A percentile compares a stretch with the other conserved stretches of the same genome.
Conservation (phyloP, 2,797 vertebrate genomes). For the Prunella strophiata region DNA sequence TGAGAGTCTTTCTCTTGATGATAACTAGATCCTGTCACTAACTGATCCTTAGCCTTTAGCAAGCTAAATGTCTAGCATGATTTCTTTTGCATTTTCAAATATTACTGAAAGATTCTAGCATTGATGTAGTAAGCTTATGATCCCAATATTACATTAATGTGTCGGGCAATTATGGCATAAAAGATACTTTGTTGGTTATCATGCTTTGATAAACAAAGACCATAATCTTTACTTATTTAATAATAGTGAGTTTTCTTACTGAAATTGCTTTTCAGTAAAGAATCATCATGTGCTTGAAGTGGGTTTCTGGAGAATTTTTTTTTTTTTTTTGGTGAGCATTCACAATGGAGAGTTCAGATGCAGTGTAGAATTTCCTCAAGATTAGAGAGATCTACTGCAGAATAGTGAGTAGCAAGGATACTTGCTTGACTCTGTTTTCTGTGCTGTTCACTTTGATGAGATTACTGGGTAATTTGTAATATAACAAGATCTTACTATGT, state of each 20-base stretch:
- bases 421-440: neutral
- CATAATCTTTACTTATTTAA: neutral
- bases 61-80: neutral
- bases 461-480: neutral
- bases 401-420: neutral
- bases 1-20: neutral
- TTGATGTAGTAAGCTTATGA: neutral
- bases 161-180: neutral
- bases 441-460: neutral
- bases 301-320: neutral
- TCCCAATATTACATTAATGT: neutral
- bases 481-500: neutral
- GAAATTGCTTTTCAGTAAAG: neutral
- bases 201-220: neutral
- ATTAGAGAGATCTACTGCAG: neutral
- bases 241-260: neutral
- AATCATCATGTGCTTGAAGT: neutral
- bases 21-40: neutral
- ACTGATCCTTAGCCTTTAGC: neutral
- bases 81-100: neutral
- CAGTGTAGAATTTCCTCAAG: neutral
- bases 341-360: neutral
- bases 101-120: neutral
- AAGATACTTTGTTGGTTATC: neutral
- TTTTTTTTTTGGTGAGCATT: neutral